Evolutionary conservation across 2,113 vertebrate species (phyloP), one percentile per base, ranked within the genome.

Genomic region (Ursus arctos): DNA sequence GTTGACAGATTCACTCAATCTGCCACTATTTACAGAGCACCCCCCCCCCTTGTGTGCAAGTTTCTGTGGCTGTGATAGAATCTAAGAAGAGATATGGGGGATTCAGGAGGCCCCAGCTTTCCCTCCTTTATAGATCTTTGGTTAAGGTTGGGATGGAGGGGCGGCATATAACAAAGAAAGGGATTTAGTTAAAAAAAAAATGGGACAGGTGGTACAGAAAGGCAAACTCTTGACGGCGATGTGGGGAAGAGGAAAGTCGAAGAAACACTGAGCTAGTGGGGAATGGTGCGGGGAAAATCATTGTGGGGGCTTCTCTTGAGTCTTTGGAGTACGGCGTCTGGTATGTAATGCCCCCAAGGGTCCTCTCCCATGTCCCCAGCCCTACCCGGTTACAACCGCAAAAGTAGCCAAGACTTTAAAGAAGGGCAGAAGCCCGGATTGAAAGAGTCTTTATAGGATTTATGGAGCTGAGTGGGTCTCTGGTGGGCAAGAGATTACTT

Each of bases 401-500:
- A 86, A 97, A 84, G 22, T 7, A 69, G n/a, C 88, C 71, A 76
- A 74, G 43, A 74, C 33, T 47, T 81, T 85, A 51, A 79, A 86
- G 74, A 81, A 79, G 71, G 36, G 43, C 91, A 82, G 26, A 74
- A 36, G 1, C 49, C 18, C 82, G 72, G 47, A 36, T 33, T 5
- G 36, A 67, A 76, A 26, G 21, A 26, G 10, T 71, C 7, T 77
- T 49, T 59, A 6, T 7, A 77, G 47, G 47, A 67, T 7, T 4
- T 21, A 1, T 21, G 26, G 53, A 47, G 65, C 74, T 63, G 13
- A 31, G 4, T 55, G 53, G 49, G 67, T 90, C 76, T 87, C 4
- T 26, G 4, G 22, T 13, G n/a, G 36, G 47, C 49, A 40, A 15
- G 67, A 85, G 57, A 40, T 71, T 92, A 65, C 79, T 88, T 72